A percentile compares a stretch with the other conserved stretches of the same genome.
Conservation (phyloP, 1,140 invertebrate genomes). For the Anagrus nilaparvatae region DNA sequence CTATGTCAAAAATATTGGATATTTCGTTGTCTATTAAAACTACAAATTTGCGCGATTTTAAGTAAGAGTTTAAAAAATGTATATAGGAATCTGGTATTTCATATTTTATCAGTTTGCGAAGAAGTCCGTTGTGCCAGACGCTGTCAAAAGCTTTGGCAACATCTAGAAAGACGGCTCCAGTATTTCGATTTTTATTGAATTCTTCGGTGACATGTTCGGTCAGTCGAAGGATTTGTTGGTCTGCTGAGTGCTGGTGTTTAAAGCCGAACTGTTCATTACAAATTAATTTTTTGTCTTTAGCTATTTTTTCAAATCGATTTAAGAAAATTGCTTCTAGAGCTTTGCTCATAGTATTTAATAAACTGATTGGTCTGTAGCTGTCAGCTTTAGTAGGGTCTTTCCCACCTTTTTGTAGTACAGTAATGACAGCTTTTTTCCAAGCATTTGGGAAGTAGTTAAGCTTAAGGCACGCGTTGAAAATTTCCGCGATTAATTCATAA, state of each 20-base stretch:
- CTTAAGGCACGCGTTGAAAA: conserved; percentile 1
- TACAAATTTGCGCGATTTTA: not conserved
- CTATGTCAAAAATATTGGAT: not conserved
- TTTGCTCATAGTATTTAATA: conserved; percentile 8
- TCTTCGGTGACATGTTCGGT: conserved; percentile 2
- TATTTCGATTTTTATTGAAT: not conserved
- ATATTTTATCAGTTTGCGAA: not conserved
- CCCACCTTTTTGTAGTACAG: conserved; percentile 1
- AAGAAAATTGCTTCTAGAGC: conserved; percentile 7
- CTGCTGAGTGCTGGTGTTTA: not conserved
- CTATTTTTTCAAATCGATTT: not conserved
- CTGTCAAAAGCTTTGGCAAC: not conserved
- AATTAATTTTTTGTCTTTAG: not conserved
- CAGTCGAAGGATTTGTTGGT: conserved; percentile 6
- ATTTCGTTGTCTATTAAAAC: not conserved
- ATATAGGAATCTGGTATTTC: not conserved
- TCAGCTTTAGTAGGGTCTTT: not conserved
- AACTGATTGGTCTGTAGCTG: conserved; percentile 8
- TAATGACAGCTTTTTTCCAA: conserved; percentile 10
- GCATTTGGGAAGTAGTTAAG: not conserved
- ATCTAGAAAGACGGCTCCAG: no score
- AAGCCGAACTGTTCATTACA: conserved; percentile 1
- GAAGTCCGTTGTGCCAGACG: not conserved
- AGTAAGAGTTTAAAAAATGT: not conserved
- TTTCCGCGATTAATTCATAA: not conserved